Percentiles rank a stretch among this genome's conserved stretches.
These are phyloP conservation scores for Drosophila emarginata DNA, from an alignment of 2,888 invertebrate genomes.

Conservation along the genomic window DNA sequence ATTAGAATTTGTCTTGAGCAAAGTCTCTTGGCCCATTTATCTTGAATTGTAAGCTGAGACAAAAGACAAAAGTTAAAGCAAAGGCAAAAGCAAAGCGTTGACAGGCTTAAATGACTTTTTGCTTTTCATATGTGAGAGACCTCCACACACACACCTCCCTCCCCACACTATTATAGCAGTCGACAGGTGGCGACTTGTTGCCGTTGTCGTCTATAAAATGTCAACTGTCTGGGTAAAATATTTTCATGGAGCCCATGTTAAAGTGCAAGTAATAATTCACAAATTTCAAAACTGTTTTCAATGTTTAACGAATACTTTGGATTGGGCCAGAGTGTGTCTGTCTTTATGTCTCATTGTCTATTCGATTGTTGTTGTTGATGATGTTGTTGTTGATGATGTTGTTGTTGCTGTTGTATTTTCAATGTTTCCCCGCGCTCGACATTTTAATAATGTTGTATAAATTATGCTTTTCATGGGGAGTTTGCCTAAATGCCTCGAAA, in stretches of 20 bases:
- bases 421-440: constrained; percentile 65
- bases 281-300: constrained; percentile 70
- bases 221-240: constrained; percentile 53
- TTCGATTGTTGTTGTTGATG: constrained; percentile 13
- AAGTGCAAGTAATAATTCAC: constrained; percentile 78
- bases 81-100: constrained; percentile 70
- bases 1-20: constrained; percentile 48
- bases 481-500: constrained; percentile 58
- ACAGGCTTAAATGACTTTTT: constrained; percentile 67
- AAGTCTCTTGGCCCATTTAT: constrained; percentile 55
- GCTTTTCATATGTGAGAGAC: constrained; percentile 41
- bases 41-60: constrained; percentile 40
- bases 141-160: background rate
- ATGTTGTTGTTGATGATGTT: constrained; percentile 21
- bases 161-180: background rate
- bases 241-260: constrained; percentile 67
- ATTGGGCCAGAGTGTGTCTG: constrained; percentile 22
- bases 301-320: constrained; percentile 50
- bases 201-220: constrained; percentile 54
- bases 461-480: constrained; percentile 62
- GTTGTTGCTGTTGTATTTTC: constrained; percentile 44
- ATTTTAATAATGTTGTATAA: constrained; percentile 73
- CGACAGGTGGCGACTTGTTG: constrained; percentile 73
- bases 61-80: constrained; percentile 18
- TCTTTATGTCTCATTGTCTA: constrained; percentile 16